These are phyloP conservation scores for Tachina fera DNA, from an alignment of 2,888 invertebrate genomes.

Conservation along the genomic window DNA sequence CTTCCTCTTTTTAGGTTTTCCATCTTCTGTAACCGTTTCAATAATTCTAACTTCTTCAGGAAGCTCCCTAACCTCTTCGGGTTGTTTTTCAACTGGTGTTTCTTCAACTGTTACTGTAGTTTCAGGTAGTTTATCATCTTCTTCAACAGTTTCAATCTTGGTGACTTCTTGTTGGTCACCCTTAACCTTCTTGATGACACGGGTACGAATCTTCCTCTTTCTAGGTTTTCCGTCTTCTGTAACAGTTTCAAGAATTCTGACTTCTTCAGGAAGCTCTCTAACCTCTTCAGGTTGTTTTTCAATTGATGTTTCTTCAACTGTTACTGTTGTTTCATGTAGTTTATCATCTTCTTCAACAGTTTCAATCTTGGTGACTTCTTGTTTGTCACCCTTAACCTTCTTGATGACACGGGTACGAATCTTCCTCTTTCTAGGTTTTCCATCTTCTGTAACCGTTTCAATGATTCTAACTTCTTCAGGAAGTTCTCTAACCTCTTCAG, in stretches of 20 bases:
- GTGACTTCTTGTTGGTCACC: slow-evolving; percentile 34
- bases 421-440: slow-evolving; percentile 14
- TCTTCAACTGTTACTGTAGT: slow-evolving; percentile 28
- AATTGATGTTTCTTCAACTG: background rate
- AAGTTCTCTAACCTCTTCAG: slow-evolving; percentile 9
- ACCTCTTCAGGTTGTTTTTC: slow-evolving; percentile 7
- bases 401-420: slow-evolving; percentile 31
- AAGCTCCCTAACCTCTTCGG: background rate
- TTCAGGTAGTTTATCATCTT: slow-evolving; percentile 27
- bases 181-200: slow-evolving; percentile 20
- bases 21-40: slow-evolving; percentile 13
- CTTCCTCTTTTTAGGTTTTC: slow-evolving; percentile 16
- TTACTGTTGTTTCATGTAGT: slow-evolving; percentile 8
- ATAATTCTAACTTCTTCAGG: slow-evolving; percentile 22
- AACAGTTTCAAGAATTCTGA: slow-evolving; percentile 1
- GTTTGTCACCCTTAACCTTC: slow-evolving; percentile 14
- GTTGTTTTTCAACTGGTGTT: background rate
- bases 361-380: slow-evolving; percentile 27
- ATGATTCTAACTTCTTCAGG: slow-evolving; percentile 8
- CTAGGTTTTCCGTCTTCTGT: background rate
- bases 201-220: slow-evolving; percentile 28
- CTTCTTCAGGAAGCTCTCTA: slow-evolving; percentile 12
- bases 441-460: slow-evolving; percentile 6
- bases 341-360: slow-evolving; percentile 39
- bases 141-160: slow-evolving; percentile 30